These are phyloP conservation scores for Merops nubicus DNA, from an alignment of 2,113 vertebrate species.

Conservation along the genomic window DNA sequence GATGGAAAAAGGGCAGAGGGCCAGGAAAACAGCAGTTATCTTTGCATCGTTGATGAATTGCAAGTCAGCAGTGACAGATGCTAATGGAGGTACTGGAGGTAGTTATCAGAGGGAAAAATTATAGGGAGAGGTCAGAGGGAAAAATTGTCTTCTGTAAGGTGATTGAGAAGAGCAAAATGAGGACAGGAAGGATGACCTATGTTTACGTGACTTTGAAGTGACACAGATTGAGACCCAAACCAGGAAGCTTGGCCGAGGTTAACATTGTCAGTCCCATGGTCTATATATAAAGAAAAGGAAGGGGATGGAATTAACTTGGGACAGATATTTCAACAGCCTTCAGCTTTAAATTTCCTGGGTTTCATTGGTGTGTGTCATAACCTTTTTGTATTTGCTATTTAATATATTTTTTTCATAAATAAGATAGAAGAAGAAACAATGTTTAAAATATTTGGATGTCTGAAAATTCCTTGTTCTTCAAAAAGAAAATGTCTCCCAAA, in stretches of 20 bases:
- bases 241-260: neutral
- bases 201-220: neutral
- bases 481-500: neutral
- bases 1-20: neutral
- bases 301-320: neutral
- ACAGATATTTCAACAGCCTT: neutral
- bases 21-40: neutral
- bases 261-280: neutral
- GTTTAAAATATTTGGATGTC: neutral
- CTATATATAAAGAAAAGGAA: neutral
- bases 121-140: neutral
- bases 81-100: neutral
- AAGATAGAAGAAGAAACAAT: neutral
- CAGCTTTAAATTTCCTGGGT: constrained; percentile 30
- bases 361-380: neutral
- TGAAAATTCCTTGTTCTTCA: neutral
- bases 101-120: neutral
- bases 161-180: neutral
- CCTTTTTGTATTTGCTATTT: neutral
- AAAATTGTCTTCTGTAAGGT: neutral
- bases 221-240: neutral
- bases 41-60: neutral
- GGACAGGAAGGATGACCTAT: neutral
- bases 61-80: neutral
- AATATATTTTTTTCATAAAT: neutral